Evolutionary conservation across 2,888 invertebrate genomes (phyloP).

Genomic region (Nowickia ferox): DNA sequence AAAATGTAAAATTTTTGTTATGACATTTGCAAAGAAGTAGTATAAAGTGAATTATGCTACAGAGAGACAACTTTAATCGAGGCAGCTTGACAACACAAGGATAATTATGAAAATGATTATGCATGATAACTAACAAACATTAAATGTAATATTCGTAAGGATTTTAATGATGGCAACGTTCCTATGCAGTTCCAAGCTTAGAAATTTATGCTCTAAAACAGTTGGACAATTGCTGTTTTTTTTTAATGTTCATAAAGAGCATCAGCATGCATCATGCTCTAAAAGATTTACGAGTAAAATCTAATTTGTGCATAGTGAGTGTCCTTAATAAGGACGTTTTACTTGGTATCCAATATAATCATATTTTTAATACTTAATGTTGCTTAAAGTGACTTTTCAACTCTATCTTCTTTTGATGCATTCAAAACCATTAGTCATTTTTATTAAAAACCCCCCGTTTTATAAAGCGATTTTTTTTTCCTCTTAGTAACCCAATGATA

Average conservation of each 20-base stretch:
- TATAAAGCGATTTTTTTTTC: constrained; percentile 15
- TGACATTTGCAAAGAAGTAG: constrained; percentile 50
- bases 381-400: constrained; percentile 62
- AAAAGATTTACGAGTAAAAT: constrained; percentile 32
- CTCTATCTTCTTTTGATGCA: constrained; percentile 54
- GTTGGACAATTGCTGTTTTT: constrained; percentile 47
- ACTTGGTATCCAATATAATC: constrained; percentile 43
- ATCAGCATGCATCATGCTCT: constrained; percentile 26
- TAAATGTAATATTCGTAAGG: constrained; percentile 5
- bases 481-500: constrained; percentile 46
- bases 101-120: constrained; percentile 44
- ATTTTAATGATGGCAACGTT: constrained; percentile 28
- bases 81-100: not conserved
- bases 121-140: constrained; percentile 4
- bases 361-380: constrained; percentile 41
- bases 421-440: constrained; percentile 65
- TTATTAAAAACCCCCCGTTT: constrained; percentile 47
- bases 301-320: constrained; percentile 37
- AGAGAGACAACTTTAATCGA: constrained; percentile 29
- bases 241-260: constrained; percentile 23
- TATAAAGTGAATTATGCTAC: constrained; percentile 24
- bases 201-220: constrained; percentile 58
- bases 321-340: constrained; percentile 24
- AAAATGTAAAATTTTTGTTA: constrained; percentile 45
- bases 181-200: not conserved